These are phyloP conservation scores for Apostichopus japonicus DNA, from an alignment of 35 echinoderm and acorn worm species.

Conservation along the genomic window DNA sequence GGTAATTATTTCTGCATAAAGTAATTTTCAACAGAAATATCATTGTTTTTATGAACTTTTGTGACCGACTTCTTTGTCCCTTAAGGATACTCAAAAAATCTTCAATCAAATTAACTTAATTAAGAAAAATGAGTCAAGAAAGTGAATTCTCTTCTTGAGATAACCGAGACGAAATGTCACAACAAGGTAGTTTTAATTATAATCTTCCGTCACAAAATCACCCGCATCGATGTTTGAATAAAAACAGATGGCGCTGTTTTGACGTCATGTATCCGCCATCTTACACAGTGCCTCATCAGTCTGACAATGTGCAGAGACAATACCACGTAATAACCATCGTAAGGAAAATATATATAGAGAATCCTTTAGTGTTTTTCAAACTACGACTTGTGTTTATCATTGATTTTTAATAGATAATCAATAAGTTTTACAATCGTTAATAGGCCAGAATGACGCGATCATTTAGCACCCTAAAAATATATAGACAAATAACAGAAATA, in stretches of 20 bases:
- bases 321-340: not conserved
- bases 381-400: not conserved
- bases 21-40: too few species aligned
- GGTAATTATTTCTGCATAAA: too few species aligned
- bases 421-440: slow-evolving; percentile 1
- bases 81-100: too few species aligned
- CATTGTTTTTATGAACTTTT: too few species aligned
- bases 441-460: not conserved
- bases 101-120: too few species aligned
- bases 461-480: not conserved
- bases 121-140: not conserved
- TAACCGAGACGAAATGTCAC: not conserved
- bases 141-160: not conserved
- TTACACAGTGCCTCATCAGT: not conserved
- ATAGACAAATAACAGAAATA: not conserved
- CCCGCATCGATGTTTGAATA: not conserved
- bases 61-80: too few species aligned
- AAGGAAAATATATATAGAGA: not conserved
- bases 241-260: not conserved
- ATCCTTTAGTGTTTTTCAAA: not conserved
- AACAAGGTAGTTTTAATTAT: not conserved
- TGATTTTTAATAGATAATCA: not conserved
- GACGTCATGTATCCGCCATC: not conserved
- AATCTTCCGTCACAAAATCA: not conserved
- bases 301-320: not conserved